Evolutionary conservation across 2,797 vertebrate species (phyloP).

Genomic region (Xenopus petersii): DNA sequence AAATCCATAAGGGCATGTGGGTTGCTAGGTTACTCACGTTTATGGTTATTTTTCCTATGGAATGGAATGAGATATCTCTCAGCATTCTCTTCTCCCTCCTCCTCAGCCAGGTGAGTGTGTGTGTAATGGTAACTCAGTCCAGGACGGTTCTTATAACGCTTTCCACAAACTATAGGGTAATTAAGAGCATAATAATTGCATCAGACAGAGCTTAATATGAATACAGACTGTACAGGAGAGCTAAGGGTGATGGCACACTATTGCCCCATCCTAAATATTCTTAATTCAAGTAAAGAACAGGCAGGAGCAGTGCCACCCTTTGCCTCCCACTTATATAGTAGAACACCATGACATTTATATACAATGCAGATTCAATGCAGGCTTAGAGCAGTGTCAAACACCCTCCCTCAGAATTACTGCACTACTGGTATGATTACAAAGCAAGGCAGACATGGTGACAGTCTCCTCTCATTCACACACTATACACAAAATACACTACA

Average conservation of each 20-base stretch:
- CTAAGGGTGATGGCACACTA: no score
- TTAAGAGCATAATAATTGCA: neutral
- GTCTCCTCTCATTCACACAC: no score
- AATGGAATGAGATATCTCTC: slow-evolving; percentile 88
- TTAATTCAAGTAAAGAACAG: neutral
- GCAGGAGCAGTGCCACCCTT: neutral
- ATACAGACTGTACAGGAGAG: neutral
- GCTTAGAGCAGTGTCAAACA: no score
- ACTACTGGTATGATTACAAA: no score
- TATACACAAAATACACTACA: no score
- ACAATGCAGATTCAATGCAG: no score
- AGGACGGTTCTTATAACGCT: slow-evolving; percentile 91
- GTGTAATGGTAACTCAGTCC: slow-evolving; percentile 96
- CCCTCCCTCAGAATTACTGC: no score
- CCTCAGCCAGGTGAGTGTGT: slow-evolving; percentile 91
- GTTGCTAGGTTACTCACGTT: slow-evolving; percentile 71
- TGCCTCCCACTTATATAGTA: neutral
- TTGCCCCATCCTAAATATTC: neutral
- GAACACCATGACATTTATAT: neutral
- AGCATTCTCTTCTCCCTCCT: slow-evolving; percentile 86
- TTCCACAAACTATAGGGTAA: slow-evolving; percentile 69
- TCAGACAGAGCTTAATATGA: neutral
- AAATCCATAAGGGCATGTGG: slow-evolving; percentile 47
- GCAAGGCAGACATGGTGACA: no score
- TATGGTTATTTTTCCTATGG: slow-evolving; percentile 93